Percentiles rank a stretch among this genome's conserved stretches.
These are phyloP conservation scores for Eudasyphora cyanicolor DNA, from an alignment of 2,888 invertebrate genomes.

Conservation along the genomic window DNA sequence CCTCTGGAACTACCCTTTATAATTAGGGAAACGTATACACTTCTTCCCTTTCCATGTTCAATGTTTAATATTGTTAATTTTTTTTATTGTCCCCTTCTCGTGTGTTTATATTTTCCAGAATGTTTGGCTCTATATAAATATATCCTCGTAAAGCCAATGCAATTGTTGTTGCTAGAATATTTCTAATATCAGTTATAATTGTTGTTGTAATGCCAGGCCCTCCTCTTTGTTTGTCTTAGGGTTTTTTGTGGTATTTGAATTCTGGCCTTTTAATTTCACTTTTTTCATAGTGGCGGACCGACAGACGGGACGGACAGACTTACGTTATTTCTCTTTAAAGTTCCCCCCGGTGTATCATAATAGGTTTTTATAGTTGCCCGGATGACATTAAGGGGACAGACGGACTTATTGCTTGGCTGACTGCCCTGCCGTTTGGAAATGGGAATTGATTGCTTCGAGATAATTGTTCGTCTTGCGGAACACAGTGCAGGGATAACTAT, in stretches of 20 bases:
- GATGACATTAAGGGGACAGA: constrained; percentile 13
- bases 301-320: background rate
- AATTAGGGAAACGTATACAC: background rate
- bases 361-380: background rate
- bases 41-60: background rate
- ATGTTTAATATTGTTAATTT: background rate
- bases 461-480: constrained; percentile 16
- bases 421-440: constrained; percentile 27
- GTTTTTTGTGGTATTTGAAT: background rate
- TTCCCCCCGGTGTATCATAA: constrained; percentile 50
- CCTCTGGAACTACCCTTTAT: background rate
- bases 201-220: background rate
- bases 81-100: background rate
- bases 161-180: background rate
- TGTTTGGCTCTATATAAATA: background rate
- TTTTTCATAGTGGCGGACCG: background rate
- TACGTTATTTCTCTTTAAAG: background rate
- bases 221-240: background rate
- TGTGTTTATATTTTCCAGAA: background rate
- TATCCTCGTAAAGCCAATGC: background rate
- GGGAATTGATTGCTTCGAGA: constrained; percentile 42
- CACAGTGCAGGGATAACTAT: background rate
- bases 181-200: background rate
- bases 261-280: background rate
- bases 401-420: background rate